Base-by-base conservation (phyloP, 2,888 invertebrate species). In the Oscheius sp. region DNA sequence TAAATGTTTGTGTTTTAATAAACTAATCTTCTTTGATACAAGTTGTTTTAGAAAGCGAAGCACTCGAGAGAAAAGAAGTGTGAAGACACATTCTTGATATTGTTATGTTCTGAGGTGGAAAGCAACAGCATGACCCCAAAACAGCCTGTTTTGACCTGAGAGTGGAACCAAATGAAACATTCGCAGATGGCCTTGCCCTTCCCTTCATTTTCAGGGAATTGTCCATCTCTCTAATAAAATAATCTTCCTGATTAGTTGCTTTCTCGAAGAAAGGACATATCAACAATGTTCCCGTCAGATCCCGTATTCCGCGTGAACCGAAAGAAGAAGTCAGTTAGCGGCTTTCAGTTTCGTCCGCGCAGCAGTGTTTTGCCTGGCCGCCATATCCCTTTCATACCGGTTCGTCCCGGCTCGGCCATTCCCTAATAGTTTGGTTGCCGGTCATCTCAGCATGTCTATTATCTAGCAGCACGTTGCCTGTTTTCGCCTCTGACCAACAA, bases 401-500 rank as follows among this genome's bases (percentile, higher is more conserved):
- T 59, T 59, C 28, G 44, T 12, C 30, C 22, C 33, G n/a, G n/a
- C 54, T 17, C 36, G 54, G 33, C 54, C 33, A 32, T 22, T 32
- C 54, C 54, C 59, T 59, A 59, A 59, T 59, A 59, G 59, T 59
- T 59, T 41, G 41, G 41, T 41, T 59, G 41, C 20, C 17, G 41
- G 44, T 44, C 59, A 59, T 59, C 59, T 59, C 56, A 22, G 33
- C 56, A 32, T 38, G n/a, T 59, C 59, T 59, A 38, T 59, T 44
- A 38, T 41, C 41, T 38, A 59, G 59, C 59, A 59, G n/a, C 26
- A 50, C 32, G 41, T 59, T 59, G 59, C 59, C 59, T 59, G 59
- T 59, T 59, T 59, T 59, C 59, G 41, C 59, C 59, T 41, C 59
- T 59, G 59, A 59, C 59, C 59, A 59, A 59, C 59, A 59, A 59